Percentiles rank a stretch among this genome's conserved stretches.
These are phyloP conservation scores for Pterocles gutturalis DNA, from an alignment of 2,113 vertebrate species.

Conservation along the genomic window DNA sequence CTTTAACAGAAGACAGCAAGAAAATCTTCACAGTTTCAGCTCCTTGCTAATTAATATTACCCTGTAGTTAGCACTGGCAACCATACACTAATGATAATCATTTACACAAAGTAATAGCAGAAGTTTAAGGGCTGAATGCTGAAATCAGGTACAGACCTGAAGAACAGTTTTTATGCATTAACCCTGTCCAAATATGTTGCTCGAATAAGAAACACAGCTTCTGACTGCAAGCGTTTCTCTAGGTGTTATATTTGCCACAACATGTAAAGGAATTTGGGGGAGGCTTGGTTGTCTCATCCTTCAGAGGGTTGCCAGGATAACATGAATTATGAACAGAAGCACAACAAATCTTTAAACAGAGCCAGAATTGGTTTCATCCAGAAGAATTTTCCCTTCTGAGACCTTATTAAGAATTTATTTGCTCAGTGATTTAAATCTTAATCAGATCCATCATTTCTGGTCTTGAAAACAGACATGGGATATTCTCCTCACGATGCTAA, in stretches of 20 bases:
- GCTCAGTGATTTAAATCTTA: background rate
- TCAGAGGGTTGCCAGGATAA: background rate
- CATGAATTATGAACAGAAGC: background rate
- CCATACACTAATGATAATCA: background rate
- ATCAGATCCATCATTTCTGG: background rate
- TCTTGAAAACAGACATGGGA: background rate
- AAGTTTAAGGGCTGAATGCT: background rate
- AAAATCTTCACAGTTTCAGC: background rate
- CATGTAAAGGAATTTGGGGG: background rate
- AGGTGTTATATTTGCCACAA: background rate
- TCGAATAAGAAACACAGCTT: background rate
- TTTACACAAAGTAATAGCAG: background rate
- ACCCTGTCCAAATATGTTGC: background rate
- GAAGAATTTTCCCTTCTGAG: background rate
- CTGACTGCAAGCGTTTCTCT: background rate
- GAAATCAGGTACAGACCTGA: background rate
- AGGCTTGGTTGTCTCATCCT: background rate
- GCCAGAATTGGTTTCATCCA: background rate
- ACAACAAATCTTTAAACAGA: background rate
- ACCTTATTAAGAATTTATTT: background rate
- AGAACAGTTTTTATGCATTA: background rate
- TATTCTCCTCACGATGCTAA: rapidly evolving
- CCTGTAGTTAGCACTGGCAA: background rate
- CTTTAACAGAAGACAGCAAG: background rate
- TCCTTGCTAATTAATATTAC: background rate